phyloP scores from a whole-genome alignment of 2,113 vertebrate species.

The Bufo bufo region DNA sequence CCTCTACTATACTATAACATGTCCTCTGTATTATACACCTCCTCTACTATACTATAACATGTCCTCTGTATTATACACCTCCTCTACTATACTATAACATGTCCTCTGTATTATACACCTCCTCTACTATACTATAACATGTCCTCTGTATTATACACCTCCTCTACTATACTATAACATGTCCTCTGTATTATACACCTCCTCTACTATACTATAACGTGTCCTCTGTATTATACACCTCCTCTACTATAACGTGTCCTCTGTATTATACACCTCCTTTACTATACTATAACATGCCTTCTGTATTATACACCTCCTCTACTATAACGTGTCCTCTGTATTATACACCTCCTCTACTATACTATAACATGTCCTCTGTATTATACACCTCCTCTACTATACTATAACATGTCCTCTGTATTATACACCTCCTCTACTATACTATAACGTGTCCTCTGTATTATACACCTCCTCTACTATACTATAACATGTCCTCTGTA shows the following conservation, averaged over 20 bases:
- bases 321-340: background rate
- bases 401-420: background rate
- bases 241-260: background rate
- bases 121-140: background rate
- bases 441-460: background rate
- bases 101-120: background rate
- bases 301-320: background rate
- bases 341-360: background rate
- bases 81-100: background rate
- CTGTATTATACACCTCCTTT: background rate
- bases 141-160: background rate
- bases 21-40: background rate
- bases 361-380: too few species aligned
- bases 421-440: background rate
- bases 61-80: background rate
- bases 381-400: background rate
- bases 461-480: background rate
- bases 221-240: background rate
- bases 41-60: background rate
- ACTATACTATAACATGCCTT: background rate
- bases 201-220: background rate
- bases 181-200: background rate
- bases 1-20: background rate
- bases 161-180: background rate
- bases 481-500: background rate